Evolutionary conservation across 2,113 vertebrate genomes (phyloP).

Genomic region (Nettapus auritus): DNA sequence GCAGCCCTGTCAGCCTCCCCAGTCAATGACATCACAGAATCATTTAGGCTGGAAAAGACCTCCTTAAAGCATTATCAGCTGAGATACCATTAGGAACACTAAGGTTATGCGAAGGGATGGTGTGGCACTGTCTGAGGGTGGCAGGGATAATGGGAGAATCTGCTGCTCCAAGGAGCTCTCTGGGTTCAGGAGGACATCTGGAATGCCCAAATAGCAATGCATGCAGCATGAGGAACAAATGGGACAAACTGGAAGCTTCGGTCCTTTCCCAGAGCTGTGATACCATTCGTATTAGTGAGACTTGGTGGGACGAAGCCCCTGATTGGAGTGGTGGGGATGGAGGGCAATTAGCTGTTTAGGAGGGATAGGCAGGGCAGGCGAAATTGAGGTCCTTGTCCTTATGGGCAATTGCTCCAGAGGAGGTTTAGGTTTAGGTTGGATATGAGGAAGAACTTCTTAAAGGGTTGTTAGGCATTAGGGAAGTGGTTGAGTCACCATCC

Average conservation of each 20-base stretch:
- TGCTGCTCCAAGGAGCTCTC: background rate
- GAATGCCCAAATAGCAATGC: background rate
- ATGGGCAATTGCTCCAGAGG: background rate
- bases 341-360: too few species aligned
- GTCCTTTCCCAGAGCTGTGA: background rate
- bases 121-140: background rate
- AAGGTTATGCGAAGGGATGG: background rate
- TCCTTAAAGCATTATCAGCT: too few species aligned
- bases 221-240: background rate
- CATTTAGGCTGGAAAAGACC: too few species aligned
- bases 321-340: background rate
- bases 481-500: too few species aligned
- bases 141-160: background rate
- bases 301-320: background rate
- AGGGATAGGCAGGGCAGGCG: too few species aligned
- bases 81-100: too few species aligned
- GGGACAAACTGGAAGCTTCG: background rate
- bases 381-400: too few species aligned
- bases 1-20: too few species aligned
- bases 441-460: too few species aligned
- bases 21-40: too few species aligned
- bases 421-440: too few species aligned
- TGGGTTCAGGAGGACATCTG: background rate
- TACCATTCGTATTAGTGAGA: background rate
- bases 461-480: too few species aligned